Conservation (phyloP, 2,888 invertebrate genomes). For the Oligia latruncula region DNA sequence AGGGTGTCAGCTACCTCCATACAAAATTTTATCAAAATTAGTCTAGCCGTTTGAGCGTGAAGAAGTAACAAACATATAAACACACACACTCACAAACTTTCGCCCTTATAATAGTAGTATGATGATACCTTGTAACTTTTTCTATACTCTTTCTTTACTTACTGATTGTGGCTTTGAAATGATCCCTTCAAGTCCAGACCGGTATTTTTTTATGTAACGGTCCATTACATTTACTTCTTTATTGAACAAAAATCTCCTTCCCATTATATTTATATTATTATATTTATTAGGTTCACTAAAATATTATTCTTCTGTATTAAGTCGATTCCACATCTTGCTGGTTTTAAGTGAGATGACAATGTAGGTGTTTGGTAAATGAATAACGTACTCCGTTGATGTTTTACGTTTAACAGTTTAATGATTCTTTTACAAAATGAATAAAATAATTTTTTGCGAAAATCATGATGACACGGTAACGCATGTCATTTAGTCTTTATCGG, state of each 20-base stretch:
- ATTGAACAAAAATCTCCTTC: not conserved
- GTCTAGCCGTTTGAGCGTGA: no score
- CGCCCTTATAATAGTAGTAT: no score
- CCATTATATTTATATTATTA: no score
- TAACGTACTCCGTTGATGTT: not conserved
- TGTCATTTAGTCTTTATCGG: not conserved
- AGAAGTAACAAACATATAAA: no score
- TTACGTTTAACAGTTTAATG: not conserved
- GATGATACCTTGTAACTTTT: not conserved
- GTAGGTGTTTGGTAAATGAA: not conserved
- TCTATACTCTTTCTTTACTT: not conserved
- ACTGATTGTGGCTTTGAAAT: not conserved
- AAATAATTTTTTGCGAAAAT: not conserved
- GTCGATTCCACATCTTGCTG: not conserved
- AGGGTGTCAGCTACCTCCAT: no score
- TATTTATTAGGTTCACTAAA: not conserved
- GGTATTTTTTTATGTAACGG: not conserved
- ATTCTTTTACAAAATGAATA: not conserved
- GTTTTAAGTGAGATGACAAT: not conserved
- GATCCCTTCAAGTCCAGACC: not conserved
- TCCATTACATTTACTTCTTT: not conserved
- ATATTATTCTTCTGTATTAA: not conserved
- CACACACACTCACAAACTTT: no score
- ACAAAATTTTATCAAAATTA: no score
- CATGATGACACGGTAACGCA: not conserved